Base-by-base conservation (phyloP, 2,113 vertebrate species). In the Panurus biarmicus region DNA sequence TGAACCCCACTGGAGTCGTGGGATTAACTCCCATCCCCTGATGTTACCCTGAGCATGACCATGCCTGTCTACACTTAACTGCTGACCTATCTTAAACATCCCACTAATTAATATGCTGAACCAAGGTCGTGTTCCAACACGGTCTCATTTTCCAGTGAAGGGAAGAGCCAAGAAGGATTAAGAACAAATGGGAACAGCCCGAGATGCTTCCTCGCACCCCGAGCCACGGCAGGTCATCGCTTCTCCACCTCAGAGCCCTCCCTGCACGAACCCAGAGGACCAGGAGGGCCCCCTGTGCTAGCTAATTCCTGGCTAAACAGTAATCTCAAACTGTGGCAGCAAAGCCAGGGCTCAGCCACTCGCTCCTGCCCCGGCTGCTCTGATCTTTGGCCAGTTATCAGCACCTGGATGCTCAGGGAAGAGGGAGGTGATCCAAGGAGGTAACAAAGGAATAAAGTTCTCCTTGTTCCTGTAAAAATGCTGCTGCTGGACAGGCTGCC, bases 81-180 rank as follows among this genome's bases (percentile, higher is more conserved):
- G 95, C 96, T 95, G 92, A 96, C 92, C 95, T 94, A 88, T 95
- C 95, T 87, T 80, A 56, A 93, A 94, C 88, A 94, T 77, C 85
- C 91, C 11, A 38, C 35, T 89, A 95, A 95, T 93, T 96, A 92
- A 95, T 45, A 77, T 1, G 44, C 88, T 56, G 67, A 66, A 88
- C 85, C 81, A 35, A 78, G 93, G 83, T 96, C 95, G 4, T 92
- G 94, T 96, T 85, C 93, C 83, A 94, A 94, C 96, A 93, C 0
- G 5, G 89, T 23, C 95, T 86, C 28, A 71, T 96, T 89, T 86
- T 84, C 92, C 44, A 70, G 36, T 1, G 33, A 74, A 71, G 75
- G 51, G 62, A 57, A 92, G 75, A 25, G 85, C 92, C 89, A 78
- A 57, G 90, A 18, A 73, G 92, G 79, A 81, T 78, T 60, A 80